Evolutionary conservation across 2,888 invertebrate genomes (phyloP).

Genomic region (Holacanthella duospinosa): DNA sequence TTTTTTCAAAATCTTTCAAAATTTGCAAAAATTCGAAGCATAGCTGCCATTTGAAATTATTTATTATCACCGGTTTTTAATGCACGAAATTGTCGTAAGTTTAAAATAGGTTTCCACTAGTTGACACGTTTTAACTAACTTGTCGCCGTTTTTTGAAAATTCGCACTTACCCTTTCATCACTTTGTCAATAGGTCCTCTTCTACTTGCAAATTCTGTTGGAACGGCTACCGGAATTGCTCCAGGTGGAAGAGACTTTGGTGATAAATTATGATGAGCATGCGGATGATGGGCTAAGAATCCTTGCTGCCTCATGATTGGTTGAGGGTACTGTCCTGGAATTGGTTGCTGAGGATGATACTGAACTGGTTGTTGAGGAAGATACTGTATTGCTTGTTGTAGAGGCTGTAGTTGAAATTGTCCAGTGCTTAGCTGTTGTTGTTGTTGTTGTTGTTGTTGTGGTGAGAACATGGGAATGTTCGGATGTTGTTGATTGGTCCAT

Average conservation of each 20-base stretch:
- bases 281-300: neutral
- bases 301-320: no score
- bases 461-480: neutral
- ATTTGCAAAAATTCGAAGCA: neutral
- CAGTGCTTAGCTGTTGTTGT: neutral
- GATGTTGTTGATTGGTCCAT: neutral
- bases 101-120: no score
- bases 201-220: slow-evolving; percentile 10
- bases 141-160: no score
- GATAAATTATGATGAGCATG: neutral
- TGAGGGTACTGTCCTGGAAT: neutral
- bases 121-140: no score
- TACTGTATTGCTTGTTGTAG: neutral
- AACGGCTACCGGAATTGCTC: neutral
- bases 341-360: neutral
- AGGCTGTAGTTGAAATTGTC: neutral
- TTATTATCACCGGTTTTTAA: neutral
- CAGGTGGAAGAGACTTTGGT: neutral
- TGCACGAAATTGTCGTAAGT: no score
- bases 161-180: slow-evolving; percentile 13
- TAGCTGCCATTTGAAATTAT: neutral
- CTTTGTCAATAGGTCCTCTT: slow-evolving; percentile 18
- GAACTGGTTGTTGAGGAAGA: neutral
- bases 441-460: neutral
- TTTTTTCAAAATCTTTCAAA: no score